Evolutionary conservation across 2,888 invertebrate species (phyloP), one percentile per base, ranked within the genome.

Genomic region (Mimumesa dahlbomi): DNA sequence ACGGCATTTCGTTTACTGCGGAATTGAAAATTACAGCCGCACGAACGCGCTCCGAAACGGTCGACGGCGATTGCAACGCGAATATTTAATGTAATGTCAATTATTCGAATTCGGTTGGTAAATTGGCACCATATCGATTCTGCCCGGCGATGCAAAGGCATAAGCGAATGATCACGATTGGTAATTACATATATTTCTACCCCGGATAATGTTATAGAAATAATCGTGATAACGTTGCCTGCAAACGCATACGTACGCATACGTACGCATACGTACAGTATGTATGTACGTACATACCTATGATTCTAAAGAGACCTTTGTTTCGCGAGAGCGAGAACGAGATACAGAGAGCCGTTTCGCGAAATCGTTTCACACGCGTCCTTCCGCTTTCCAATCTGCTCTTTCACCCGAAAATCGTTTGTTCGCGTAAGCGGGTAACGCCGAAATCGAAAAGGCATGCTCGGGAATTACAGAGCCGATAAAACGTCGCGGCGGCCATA

Each of bases 11-110:
- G 77, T 71, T 71, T 40, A 67, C 57, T 18, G 50, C 36, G 48
- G 58, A 73, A 77, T 77, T 74, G 77, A 68, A 77, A 71, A 77
- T 77, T 77, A 77, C 70, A 74, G 42, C 53, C 77, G 71, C 77
- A 45, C 71, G 77, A 65, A 65, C 64, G 77, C 71, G 46, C 36
- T 52, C 65, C 58, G 48, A 64, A 67, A 54, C 70, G 66, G 46
- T 52, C n/a, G n/a, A 34, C 61, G 68, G 62, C 79, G 78, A 79
- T 79, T 79, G 79, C 68, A 71, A 71, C 63, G 56, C 54, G 79
- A 75, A 79, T 79, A 74, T 74, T 79, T 79, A 69, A 79, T 74
- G 79, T 71, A 79, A 79, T 64, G 74, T 74, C 76, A 79, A 79
- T 79, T 79, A 79, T 72, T 66, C 62, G 74, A 63, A 71, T 74